Base-by-base conservation (phyloP, 2,797 vertebrate species). In the Limosa lapponica region DNA sequence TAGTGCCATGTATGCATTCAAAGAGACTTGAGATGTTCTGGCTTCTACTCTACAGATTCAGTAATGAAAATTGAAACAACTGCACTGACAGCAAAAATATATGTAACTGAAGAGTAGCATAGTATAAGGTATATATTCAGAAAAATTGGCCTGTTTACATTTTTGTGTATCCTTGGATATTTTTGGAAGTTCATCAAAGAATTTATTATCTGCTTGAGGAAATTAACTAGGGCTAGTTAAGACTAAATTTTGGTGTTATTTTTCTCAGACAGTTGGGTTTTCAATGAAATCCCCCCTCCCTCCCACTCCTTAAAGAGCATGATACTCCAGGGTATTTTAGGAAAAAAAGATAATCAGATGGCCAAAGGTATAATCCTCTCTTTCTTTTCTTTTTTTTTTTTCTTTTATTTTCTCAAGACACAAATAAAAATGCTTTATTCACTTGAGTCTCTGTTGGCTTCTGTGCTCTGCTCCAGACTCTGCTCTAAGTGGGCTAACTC, bases 141-240 rank as follows among this genome's bases (percentile, higher is more conserved):
- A 90, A 71, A 59, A 95, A 72, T 14, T 73, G 15, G 13, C 16
- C 39, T 82, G 34, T 59, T 75, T 85, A 64, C 41, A 51, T 25
- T 70, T 82, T 75, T 58, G 15, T 11, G 16, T 62, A 25, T 83
- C 23, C 58, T 72, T 64, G 23, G 16, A 27, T 92, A 44, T 66
- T 83, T 71, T 71, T 75, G 59, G n/a, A 83, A 69, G 8, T 77
- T 86, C 43, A 48, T 86, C 54, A 89, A 48, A 86, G 34, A 81
- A 62, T 58, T 64, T 54, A 22, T 48, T 15, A 57, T 70, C 41
- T 86, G 27, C 52, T 77, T 58, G 25, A 43, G 17, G 37, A 39
- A 52, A 62, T 87, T 72, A 52, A 75, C 19, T 22, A 48, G 22
- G 28, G 16, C 12, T 71, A 71, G 49, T 72, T 62, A 54, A 67